A percentile compares a stretch with the other conserved stretches of the same genome.
phyloP scores from a whole-genome alignment of 2,113 vertebrate species.

The Mellivora capensis region DNA sequence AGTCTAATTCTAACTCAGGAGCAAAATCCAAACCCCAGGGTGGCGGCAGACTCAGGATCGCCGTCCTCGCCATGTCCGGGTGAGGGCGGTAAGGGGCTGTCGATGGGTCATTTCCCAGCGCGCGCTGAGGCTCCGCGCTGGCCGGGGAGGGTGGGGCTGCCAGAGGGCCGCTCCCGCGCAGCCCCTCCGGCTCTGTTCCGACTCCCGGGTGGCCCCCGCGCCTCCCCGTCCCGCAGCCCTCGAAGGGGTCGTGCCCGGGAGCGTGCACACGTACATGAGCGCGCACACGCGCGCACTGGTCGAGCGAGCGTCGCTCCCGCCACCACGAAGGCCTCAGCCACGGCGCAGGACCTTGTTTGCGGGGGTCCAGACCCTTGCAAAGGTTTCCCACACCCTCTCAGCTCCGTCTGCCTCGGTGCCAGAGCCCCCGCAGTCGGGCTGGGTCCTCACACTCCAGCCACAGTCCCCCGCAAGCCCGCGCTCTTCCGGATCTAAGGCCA shows the following conservation, averaged over 20 bases:
- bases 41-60: no score
- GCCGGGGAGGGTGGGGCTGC: background rate
- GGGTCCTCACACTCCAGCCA: background rate
- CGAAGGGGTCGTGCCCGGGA: background rate
- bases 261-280: background rate
- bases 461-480: background rate
- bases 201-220: no score
- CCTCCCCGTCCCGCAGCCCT: rapidly evolving
- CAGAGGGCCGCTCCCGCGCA: background rate
- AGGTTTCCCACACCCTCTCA: background rate
- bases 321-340: background rate
- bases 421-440: background rate
- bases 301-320: background rate
- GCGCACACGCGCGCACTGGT: background rate
- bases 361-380: background rate
- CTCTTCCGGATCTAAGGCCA: background rate
- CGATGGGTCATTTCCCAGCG: background rate
- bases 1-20: background rate
- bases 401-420: background rate
- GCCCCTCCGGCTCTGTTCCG: background rate
- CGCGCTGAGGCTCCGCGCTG: background rate
- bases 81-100: background rate
- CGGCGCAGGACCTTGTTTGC: background rate
- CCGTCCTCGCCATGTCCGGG: background rate
- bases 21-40: background rate